Evolutionary conservation across 2,797 vertebrate genomes (phyloP).

Genomic region (Pantherophis alleghaniensis): DNA sequence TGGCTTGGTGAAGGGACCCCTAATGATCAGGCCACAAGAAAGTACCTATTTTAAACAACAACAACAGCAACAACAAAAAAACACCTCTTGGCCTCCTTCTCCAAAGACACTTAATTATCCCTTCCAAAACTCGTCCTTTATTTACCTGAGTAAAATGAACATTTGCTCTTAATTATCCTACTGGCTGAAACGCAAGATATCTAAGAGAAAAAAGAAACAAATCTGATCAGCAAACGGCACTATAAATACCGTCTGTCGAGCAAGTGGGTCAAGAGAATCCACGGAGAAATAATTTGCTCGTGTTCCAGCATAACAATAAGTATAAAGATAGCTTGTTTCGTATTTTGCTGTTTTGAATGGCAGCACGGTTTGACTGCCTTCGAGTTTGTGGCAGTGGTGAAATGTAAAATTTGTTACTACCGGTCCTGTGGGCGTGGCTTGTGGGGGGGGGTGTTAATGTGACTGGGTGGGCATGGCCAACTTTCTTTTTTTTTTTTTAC

Average conservation of each 20-base stretch:
- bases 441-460: too few relatives aligned
- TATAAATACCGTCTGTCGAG: constrained; percentile 42
- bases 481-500: too few relatives aligned
- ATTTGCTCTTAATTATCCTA: constrained; percentile 66
- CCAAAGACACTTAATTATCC: constrained; percentile 63
- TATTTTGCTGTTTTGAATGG: background rate
- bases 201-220: background rate
- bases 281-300: background rate
- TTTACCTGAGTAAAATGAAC: constrained; percentile 52
- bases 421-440: too few relatives aligned
- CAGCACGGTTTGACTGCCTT: background rate
- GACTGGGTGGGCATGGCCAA: too few relatives aligned
- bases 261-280: constrained; percentile 34
- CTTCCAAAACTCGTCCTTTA: constrained; percentile 30
- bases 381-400: too few relatives aligned
- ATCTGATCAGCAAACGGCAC: constrained; percentile 40
- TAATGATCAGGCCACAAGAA: background rate
- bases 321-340: background rate
- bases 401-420: too few relatives aligned
- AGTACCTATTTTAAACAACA: constrained; percentile 46
- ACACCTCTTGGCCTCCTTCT: constrained; percentile 35
- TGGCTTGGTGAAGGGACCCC: too few relatives aligned
- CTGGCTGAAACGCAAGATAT: constrained; percentile 50
- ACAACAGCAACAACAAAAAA: background rate
- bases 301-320: background rate